Evolutionary conservation across 2,888 invertebrate species (phyloP).

Genomic region (Helleia helle): DNA sequence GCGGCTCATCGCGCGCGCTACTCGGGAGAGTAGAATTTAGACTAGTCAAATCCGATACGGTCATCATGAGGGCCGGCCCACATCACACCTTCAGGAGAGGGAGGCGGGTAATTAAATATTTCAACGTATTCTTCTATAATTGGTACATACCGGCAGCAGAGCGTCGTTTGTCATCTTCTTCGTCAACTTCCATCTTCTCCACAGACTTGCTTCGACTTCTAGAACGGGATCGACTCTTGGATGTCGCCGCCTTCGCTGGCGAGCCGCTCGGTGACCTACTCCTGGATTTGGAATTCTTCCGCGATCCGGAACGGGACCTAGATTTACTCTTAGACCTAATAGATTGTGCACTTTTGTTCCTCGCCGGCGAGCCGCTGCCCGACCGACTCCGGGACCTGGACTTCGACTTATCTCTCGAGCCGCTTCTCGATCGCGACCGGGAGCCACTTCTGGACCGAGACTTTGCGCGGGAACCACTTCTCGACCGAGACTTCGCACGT

Average conservation of each 20-base stretch:
- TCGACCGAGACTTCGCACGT: constrained; percentile 16
- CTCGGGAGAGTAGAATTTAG: too few relatives aligned
- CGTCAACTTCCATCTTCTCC: constrained; percentile 32
- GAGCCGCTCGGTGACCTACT: constrained; percentile 23
- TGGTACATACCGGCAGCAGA: not conserved
- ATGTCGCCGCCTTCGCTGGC: constrained; percentile 15
- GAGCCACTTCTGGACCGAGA: constrained; percentile 28
- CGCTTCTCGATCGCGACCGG: constrained; percentile 27
- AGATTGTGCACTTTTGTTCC: constrained; percentile 26
- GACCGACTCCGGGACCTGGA: constrained; percentile 30
- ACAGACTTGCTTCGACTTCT: constrained; percentile 25
- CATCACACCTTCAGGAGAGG: too few relatives aligned
- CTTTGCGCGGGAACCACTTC: constrained; percentile 21
- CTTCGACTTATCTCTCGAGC: constrained; percentile 21
- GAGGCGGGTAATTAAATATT: too few relatives aligned
- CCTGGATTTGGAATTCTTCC: constrained; percentile 23
- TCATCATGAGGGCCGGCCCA: too few relatives aligned
- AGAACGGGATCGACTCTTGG: constrained; percentile 24
- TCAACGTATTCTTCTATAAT: too few relatives aligned
- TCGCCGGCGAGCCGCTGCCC: constrained; percentile 25
- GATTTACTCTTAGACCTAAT: constrained; percentile 25
- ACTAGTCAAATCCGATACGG: too few relatives aligned
- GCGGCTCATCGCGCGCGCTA: too few relatives aligned
- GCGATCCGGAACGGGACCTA: constrained; percentile 24
- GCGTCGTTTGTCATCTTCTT: constrained; percentile 13